A percentile compares a stretch with the other conserved stretches of the same genome.
phyloP scores from a whole-genome alignment of 23 tunicate species.

The Halocynthia aurantium region DNA sequence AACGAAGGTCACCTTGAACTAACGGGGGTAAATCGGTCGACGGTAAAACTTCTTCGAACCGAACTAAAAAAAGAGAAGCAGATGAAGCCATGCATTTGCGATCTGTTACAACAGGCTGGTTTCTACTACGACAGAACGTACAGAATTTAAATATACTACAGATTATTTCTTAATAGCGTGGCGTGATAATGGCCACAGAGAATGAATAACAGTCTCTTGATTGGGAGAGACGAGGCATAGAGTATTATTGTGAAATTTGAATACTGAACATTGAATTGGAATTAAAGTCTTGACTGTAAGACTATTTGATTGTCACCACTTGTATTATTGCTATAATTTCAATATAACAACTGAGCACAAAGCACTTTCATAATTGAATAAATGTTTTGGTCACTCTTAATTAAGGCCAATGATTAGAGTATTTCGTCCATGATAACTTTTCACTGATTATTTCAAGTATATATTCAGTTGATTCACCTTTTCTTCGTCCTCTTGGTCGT shows the following conservation, averaged over 20 bases:
- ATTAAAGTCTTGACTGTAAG: too few relatives aligned
- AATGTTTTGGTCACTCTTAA: not conserved
- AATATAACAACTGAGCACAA: not conserved
- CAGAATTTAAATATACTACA: not conserved
- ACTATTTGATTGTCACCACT: too few relatives aligned
- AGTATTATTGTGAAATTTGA: too few relatives aligned
- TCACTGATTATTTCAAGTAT: not conserved
- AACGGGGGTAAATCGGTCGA: conserved; percentile 90
- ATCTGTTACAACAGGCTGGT: not conserved
- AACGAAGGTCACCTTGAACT: conserved; percentile 89
- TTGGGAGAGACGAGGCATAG: too few relatives aligned
- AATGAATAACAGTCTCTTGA: too few relatives aligned
- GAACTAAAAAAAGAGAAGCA: conserved; percentile 34
- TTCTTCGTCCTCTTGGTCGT: conserved; percentile 22
- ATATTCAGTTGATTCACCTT: conserved; percentile 1
- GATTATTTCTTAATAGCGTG: not conserved
- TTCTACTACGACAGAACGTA: not conserved
- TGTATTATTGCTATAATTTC: not conserved
- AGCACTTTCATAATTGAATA: too few relatives aligned
- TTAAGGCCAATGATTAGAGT: not conserved
- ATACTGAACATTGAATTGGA: too few relatives aligned
- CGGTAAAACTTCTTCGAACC: conserved; percentile 64
- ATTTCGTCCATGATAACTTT: not conserved
- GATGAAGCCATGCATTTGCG: not conserved
- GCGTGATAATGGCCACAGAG: too few relatives aligned